A percentile compares a stretch with the other conserved stretches of the same genome.
phyloP scores from a whole-genome alignment of 2,113 vertebrate genomes.

The Otus sunia region DNA sequence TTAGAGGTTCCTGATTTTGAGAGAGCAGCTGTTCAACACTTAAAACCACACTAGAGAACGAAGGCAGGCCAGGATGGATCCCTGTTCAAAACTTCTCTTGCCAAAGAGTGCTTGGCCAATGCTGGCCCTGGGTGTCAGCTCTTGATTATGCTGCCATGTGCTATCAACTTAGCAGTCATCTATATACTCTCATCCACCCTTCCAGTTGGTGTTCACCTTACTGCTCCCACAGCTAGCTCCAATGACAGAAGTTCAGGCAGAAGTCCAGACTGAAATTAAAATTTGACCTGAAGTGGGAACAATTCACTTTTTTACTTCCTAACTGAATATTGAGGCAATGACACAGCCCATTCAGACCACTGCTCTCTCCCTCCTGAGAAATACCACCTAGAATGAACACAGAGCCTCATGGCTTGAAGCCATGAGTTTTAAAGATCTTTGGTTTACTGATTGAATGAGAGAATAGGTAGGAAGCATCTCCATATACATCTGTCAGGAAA shows the following conservation, averaged over 20 bases:
- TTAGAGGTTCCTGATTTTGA: not conserved
- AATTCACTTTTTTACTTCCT: not conserved
- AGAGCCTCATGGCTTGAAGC: not conserved
- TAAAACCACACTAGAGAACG: not conserved
- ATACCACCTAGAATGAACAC: not conserved
- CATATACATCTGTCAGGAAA: not conserved
- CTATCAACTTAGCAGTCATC: not conserved
- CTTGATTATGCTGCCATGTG: not conserved
- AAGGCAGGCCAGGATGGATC: not conserved
- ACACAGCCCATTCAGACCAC: not conserved
- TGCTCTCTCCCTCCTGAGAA: not conserved
- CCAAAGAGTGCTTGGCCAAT: not conserved
- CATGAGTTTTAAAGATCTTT: not conserved
- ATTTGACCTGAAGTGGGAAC: not conserved
- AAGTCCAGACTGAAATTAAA: conserved; percentile 13
- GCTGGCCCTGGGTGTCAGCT: not conserved
- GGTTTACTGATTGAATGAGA: not conserved
- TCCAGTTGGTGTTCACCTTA: not conserved
- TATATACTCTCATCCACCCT: not conserved
- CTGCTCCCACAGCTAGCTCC: not conserved
- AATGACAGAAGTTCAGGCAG: not conserved
- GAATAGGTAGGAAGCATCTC: not conserved
- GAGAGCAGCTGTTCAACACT: not conserved
- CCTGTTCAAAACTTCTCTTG: not conserved
- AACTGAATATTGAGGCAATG: not conserved